A percentile compares a stretch with the other conserved stretches of the same genome.
Evolutionary conservation across 2,888 invertebrate genomes (phyloP).

Genomic region (Clistopyga incitator): DNA sequence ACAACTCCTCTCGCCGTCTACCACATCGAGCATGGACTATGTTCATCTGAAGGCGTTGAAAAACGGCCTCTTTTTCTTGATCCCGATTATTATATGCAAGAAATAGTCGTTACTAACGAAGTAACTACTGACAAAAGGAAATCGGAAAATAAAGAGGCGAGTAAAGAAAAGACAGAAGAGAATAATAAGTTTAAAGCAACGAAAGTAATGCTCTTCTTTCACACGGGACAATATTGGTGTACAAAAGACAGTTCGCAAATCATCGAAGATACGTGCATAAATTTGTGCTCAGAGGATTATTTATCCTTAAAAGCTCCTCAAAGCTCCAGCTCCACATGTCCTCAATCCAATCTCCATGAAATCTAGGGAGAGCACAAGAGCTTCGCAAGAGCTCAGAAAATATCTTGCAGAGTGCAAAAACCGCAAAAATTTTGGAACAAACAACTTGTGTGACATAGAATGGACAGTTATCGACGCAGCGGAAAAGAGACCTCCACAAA

Average conservation of each 20-base stretch:
- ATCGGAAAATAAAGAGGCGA: background rate
- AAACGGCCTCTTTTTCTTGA: constrained; percentile 17
- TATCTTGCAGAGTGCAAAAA: background rate
- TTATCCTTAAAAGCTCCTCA: constrained; percentile 4
- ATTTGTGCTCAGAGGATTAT: constrained; percentile 28
- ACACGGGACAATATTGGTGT: constrained; percentile 18
- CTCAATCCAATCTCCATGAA: constrained; percentile 21
- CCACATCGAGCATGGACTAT: background rate
- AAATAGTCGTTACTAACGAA: background rate
- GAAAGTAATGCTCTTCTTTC: constrained; percentile 6
- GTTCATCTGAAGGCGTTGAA: background rate
- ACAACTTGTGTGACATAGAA: constrained; percentile 6
- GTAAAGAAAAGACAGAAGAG: background rate
- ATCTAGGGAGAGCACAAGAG: background rate
- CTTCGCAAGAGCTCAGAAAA: background rate
- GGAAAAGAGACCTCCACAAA: background rate
- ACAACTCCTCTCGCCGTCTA: background rate
- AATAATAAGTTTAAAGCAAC: background rate
- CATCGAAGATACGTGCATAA: constrained; percentile 11
- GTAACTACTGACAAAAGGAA: background rate
- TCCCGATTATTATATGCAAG: constrained; percentile 26
- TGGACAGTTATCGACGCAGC: background rate
- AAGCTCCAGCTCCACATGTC: too few relatives aligned
- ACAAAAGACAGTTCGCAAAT: background rate
- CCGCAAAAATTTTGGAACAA: background rate